Conservation (phyloP, 2,113 vertebrate genomes). For the Paramisgurnus dabryanus region DNA sequence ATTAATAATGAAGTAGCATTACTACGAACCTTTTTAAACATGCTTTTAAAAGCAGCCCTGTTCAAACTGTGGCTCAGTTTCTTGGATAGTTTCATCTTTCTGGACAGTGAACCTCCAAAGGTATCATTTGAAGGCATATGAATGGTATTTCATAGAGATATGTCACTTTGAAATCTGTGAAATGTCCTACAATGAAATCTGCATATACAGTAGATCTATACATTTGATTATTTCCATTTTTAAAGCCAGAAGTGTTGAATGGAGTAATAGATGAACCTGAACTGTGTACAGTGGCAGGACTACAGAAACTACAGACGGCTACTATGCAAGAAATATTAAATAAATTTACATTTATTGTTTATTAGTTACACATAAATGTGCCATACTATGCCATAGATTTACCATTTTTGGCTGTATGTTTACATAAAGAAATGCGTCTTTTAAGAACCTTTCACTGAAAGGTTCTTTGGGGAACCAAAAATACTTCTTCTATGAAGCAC, state of each 20-base stretch:
- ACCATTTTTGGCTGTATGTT: too few species aligned
- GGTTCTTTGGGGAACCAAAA: too few species aligned
- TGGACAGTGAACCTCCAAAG: neutral
- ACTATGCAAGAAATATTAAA: too few species aligned
- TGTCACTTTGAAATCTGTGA: neutral
- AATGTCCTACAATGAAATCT: neutral
- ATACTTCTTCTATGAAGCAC: too few species aligned
- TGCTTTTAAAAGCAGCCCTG: slow-evolving; percentile 25
- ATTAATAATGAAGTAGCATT: slow-evolving; percentile 64
- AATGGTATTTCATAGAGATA: neutral
- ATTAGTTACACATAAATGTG: neutral
- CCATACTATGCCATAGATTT: too few species aligned
- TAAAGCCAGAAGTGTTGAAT: neutral
- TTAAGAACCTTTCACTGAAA: too few species aligned
- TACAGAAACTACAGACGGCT: neutral
- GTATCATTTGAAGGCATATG: neutral
- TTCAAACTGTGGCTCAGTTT: neutral
- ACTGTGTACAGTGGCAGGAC: neutral
- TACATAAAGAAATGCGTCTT: too few species aligned
- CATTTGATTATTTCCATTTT: neutral
- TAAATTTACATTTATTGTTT: neutral
- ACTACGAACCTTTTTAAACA: slow-evolving; percentile 47
- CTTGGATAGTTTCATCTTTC: neutral
- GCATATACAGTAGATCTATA: neutral
- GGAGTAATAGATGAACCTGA: neutral